phyloP scores from a whole-genome alignment of 2,113 vertebrate genomes.

The Mobula hypostoma region DNA sequence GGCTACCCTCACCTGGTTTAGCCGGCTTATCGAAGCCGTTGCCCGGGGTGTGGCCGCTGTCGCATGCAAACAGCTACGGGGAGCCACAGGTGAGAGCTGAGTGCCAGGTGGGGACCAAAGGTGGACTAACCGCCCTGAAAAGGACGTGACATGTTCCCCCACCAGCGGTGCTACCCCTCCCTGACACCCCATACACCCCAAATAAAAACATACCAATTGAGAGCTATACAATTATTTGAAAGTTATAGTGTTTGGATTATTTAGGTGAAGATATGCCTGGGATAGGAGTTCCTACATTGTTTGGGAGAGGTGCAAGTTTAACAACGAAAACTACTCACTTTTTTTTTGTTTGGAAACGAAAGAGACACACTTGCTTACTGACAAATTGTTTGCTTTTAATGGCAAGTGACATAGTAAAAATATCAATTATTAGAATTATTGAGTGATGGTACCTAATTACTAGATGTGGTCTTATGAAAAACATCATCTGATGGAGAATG shows the following conservation, averaged over 20 bases:
- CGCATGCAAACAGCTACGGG: too few relatives aligned
- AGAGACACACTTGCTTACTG: neutral
- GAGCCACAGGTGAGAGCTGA: too few relatives aligned
- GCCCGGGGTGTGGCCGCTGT: too few relatives aligned
- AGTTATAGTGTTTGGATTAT: neutral
- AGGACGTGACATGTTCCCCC: too few relatives aligned
- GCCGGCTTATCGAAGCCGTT: too few relatives aligned
- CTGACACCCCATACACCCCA: too few relatives aligned
- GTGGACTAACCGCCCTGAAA: too few relatives aligned
- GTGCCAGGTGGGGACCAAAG: too few relatives aligned
- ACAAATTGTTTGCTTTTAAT: neutral
- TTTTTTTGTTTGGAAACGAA: neutral
- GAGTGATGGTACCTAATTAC: slow-evolving; percentile 8
- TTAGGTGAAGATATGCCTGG: neutral
- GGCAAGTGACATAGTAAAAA: neutral
- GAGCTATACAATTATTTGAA: neutral
- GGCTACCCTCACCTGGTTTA: too few relatives aligned
- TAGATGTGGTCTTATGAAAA: neutral
- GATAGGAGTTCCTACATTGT: neutral
- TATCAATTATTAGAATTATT: neutral
- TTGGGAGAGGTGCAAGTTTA: neutral
- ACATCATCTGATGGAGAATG: slow-evolving; percentile 1
- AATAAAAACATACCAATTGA: neutral
- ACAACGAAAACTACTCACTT: neutral
- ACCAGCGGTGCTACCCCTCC: too few relatives aligned